Conservation (phyloP, 2,797 vertebrate genomes). For the Epinephelus coioides region DNA sequence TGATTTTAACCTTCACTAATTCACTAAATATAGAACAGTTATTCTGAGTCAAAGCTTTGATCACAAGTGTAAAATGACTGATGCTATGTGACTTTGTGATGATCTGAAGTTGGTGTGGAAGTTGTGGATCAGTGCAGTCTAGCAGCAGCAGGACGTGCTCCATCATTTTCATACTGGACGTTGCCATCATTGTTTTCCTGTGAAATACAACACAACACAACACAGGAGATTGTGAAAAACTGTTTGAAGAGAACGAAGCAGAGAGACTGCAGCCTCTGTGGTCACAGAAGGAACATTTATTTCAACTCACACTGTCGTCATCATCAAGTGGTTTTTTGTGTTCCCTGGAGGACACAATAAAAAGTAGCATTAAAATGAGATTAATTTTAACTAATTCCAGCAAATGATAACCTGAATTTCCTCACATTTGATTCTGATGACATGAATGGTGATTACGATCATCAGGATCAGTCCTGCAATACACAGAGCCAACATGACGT, state of each 20-base stretch:
- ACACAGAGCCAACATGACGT: neutral
- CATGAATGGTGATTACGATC: neutral
- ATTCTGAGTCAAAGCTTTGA: neutral
- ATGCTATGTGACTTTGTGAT: no score
- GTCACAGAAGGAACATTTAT: neutral
- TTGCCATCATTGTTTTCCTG: no score
- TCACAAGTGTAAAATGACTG: no score
- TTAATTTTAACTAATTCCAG: neutral
- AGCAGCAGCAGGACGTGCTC: no score
- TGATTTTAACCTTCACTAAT: no score
- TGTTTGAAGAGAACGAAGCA: no score
- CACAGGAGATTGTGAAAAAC: no score
- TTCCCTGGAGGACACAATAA: neutral
- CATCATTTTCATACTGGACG: no score
- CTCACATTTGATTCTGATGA: slow-evolving; percentile 29
- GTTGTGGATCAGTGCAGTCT: no score
- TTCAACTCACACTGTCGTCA: neutral
- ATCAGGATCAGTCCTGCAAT: slow-evolving; percentile 17
- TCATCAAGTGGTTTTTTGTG: neutral
- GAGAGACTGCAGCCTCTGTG: no score
- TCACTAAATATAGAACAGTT: neutral
- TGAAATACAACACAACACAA: no score
- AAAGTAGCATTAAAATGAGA: neutral
- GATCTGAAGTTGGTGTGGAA: no score
- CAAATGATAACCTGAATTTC: neutral